These are phyloP conservation scores for Caenorhabditis sp. DNA, from an alignment of 2,888 invertebrate species.

Conservation along the genomic window DNA sequence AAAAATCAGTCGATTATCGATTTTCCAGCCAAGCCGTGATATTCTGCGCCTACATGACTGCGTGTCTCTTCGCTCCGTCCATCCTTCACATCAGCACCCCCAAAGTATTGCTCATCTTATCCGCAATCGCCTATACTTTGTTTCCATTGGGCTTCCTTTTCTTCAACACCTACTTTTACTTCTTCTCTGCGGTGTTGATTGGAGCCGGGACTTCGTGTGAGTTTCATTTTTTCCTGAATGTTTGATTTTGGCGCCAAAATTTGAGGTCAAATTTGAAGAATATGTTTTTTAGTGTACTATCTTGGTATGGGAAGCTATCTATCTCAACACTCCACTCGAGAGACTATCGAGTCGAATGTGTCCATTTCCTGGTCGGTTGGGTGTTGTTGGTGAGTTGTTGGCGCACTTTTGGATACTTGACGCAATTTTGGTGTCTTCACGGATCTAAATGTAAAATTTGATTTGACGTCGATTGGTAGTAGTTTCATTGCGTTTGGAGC, in stretches of 20 bases:
- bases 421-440: conserved; percentile 19
- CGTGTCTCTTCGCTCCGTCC: conserved; percentile 66
- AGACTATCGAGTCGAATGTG: conserved; percentile 70
- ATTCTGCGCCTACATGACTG: conserved; percentile 58
- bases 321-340: conserved; percentile 68
- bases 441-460: no score
- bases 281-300: conserved; percentile 66
- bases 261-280: neutral
- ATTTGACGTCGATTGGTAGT: no score
- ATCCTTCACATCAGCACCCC: conserved; percentile 57
- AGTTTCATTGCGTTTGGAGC: no score
- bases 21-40: conserved; percentile 67
- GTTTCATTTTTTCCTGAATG: conserved; percentile 4
- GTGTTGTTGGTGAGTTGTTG: conserved; percentile 31
- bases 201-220: conserved; percentile 70
- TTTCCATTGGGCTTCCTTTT: conserved; percentile 69
- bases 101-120: conserved; percentile 57
- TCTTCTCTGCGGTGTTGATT: conserved; percentile 55
- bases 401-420: conserved; percentile 15
- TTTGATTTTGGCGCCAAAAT: neutral
- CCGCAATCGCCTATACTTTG: conserved; percentile 56
- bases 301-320: conserved; percentile 70
- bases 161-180: conserved; percentile 68
- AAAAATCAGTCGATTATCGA: no score
- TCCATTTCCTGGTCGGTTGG: conserved; percentile 68